Evolutionary conservation across 2,888 invertebrate species (phyloP).

Genomic region (Agonum fuliginosum): DNA sequence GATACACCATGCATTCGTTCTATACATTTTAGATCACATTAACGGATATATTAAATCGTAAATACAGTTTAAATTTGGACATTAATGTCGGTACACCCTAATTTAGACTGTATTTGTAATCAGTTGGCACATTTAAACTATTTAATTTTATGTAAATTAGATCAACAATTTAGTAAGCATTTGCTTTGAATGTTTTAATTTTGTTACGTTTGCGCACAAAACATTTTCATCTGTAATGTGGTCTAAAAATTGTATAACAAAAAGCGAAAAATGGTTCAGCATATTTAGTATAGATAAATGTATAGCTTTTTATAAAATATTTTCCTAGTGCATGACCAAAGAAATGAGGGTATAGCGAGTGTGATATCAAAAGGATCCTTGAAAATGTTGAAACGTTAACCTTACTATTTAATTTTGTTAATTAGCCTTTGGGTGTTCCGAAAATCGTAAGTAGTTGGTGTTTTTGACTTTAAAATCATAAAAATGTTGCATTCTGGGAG

Average conservation of each 20-base stretch:
- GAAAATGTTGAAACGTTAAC: slow-evolving; percentile 7
- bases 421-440: slow-evolving; percentile 25
- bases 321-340: slow-evolving; percentile 56
- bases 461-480: too few relatives aligned
- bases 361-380: slow-evolving; percentile 31
- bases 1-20: slow-evolving; percentile 33
- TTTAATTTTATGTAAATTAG: not conserved
- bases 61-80: slow-evolving; percentile 16
- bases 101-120: not conserved
- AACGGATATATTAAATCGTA: not conserved
- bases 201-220: not conserved
- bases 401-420: slow-evolving; percentile 22
- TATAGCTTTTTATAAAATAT: slow-evolving; percentile 58
- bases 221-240: slow-evolving; percentile 6
- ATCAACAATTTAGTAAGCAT: not conserved
- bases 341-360: slow-evolving; percentile 22
- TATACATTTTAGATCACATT: slow-evolving; percentile 10
- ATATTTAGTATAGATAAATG: slow-evolving; percentile 51
- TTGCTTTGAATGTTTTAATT: not conserved
- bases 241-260: slow-evolving; percentile 11
- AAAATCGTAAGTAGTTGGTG: too few relatives aligned
- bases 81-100: slow-evolving; percentile 6
- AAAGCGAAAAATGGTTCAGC: slow-evolving; percentile 35
- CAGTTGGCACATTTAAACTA: not conserved
- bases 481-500: slow-evolving; percentile 1